These are phyloP conservation scores for Cheirogaleus major DNA, from an alignment of 2,797 vertebrate genomes.

Conservation along the genomic window DNA sequence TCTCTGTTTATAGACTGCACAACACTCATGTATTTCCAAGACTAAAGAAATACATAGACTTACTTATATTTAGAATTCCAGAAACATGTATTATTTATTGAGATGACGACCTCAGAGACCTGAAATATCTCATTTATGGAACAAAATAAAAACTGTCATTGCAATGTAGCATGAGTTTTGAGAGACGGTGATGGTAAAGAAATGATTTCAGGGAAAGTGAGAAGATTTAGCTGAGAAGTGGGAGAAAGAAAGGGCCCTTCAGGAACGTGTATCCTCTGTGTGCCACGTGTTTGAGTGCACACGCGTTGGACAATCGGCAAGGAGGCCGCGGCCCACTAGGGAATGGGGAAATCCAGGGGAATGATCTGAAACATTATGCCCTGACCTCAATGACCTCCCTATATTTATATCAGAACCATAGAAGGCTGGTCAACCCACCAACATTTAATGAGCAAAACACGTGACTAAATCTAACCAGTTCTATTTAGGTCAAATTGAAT, in stretches of 20 bases:
- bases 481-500: not conserved
- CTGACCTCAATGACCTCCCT: not conserved
- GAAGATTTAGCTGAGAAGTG: not conserved
- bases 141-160: slow-evolving; percentile 15
- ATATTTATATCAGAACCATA: not conserved
- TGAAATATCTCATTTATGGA: not conserved
- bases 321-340: too few relatives aligned
- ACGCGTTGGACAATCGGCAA: not conserved
- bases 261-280: not conserved
- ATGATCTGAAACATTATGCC: not conserved
- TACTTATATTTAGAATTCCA: slow-evolving; percentile 31
- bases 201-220: not conserved
- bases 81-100: not conserved
- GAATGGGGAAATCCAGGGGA: not conserved
- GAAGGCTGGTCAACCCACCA: not conserved
- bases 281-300: not conserved
- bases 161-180: not conserved
- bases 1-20: not conserved
- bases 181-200: not conserved
- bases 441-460: slow-evolving; percentile 6
- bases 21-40: not conserved
- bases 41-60: not conserved
- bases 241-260: not conserved
- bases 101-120: not conserved
- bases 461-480: not conserved